Conservation (phyloP, 2,113 vertebrate species). For the Sinocyclocheilus anophthalmus region DNA sequence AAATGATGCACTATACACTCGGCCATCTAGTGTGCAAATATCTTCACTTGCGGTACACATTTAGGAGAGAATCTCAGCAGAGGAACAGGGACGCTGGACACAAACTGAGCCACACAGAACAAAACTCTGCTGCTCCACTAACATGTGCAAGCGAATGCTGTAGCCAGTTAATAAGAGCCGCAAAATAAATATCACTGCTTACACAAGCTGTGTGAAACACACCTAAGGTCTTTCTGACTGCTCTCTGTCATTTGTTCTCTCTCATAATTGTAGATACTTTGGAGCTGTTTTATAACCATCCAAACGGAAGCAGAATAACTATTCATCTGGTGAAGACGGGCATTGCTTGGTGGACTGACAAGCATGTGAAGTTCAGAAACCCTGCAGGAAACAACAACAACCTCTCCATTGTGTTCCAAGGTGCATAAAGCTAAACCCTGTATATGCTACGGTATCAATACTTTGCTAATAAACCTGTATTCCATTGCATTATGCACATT, state of each 20-base stretch:
- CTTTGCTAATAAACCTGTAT: not conserved
- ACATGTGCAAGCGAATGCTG: not conserved
- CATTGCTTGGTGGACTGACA: slow-evolving; percentile 99
- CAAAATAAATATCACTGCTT: not conserved
- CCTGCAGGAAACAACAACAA: slow-evolving; percentile 79
- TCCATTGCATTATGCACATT: no score
- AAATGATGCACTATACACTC: no score
- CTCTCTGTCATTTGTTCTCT: not conserved
- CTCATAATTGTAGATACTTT: slow-evolving; percentile 83
- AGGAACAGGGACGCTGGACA: no score
- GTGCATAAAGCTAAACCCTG: slow-evolving; percentile 66
- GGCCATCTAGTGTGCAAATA: no score
- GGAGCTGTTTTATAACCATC: slow-evolving; percentile 77
- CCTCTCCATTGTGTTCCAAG: slow-evolving; percentile 82
- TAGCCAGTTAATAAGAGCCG: not conserved
- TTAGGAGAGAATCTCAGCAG: no score
- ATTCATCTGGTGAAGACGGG: slow-evolving; percentile 86
- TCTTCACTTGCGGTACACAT: no score
- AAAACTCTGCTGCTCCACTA: not conserved
- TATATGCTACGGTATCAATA: not conserved
- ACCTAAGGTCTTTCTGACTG: not conserved
- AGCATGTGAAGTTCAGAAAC: slow-evolving; percentile 97
- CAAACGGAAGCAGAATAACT: slow-evolving; percentile 69
- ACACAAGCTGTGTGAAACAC: not conserved
- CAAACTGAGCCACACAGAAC: no score